Evolutionary conservation across 2,113 vertebrate genomes (phyloP), one percentile per base, ranked within the genome.

Genomic region (Anseranas semipalmata): DNA sequence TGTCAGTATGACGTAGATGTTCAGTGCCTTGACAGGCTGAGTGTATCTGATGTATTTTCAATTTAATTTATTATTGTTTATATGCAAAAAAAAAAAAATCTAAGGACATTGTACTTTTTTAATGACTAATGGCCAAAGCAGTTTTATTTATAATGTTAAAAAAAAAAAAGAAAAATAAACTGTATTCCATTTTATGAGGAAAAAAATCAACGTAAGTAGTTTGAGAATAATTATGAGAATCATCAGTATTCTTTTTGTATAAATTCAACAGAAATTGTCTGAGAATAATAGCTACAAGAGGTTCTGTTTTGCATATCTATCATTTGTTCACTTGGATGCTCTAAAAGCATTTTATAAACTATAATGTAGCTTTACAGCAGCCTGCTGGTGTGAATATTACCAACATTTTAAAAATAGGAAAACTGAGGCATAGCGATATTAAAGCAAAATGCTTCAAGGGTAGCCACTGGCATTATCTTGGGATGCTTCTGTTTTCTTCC

Each of bases 331-430:
- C 77, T 30, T 82, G 91, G 76, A 53, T 35, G 71, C 72, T 88
- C 92, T 94, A 94, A 95, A 96, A 95, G 92, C 95, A 90, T 87
- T 92, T 92, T 95, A 63, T 53, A 95, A 97, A 94, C 92, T 95
- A 84, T 96, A 94, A 93, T 90, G 90, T 95, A 91, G 62, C 84
- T 93, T 96, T 90, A 37, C 78, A 96, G 93, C 87, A 91, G 75
- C 83, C 87, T 88, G 95, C 93, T 97, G 89, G 39, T 96, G 60
- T 90, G 87, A 79, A 86, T 92, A 95, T 95, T 95, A 90, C 81
- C 56, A 89, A 73, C 2, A 2, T 56, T 91, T 95, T 94, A 53
- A 41, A 89, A 93, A 83, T n/a, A 90, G 37, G 66, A 96, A 96
- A 79, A 90, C 90, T 86, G 85, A 91, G 72, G 84, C 78, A 90